Percentiles rank a stretch among this genome's conserved stretches.
Conservation (phyloP, 2,888 invertebrate species). For the Mycalesis mineus region DNA sequence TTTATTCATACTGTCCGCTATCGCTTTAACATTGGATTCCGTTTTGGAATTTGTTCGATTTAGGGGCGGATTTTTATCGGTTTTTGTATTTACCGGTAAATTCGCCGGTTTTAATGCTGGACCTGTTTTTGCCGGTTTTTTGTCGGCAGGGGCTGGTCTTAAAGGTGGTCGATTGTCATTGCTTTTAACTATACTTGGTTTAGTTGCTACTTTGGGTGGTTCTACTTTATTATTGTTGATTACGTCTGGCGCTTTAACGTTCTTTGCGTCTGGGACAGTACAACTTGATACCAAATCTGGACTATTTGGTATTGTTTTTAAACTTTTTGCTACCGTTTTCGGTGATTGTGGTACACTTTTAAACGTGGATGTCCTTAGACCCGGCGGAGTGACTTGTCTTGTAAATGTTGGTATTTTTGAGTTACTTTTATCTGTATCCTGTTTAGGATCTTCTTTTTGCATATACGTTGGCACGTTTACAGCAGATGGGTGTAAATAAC, state of each 20-base stretch:
- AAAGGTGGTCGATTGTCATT: constrained; percentile 62
- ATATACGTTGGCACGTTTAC: constrained; percentile 80
- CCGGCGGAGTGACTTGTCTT: constrained; percentile 73
- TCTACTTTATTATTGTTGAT: constrained; percentile 69
- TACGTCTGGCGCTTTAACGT: constrained; percentile 80
- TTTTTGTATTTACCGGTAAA: constrained; percentile 44
- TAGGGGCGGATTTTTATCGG: constrained; percentile 51
- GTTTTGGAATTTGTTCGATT: constrained; percentile 59
- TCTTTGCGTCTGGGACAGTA: constrained; percentile 70
- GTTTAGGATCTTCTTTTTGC: constrained; percentile 42
- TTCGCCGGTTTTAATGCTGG: constrained; percentile 53
- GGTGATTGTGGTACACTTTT: constrained; percentile 63
- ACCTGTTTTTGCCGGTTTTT: constrained; percentile 55
- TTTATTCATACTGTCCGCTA: constrained; percentile 71
- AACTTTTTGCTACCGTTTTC: constrained; percentile 53
- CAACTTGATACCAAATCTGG: constrained; percentile 87
- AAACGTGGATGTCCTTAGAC: constrained; percentile 63
- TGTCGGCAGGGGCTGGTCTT: constrained; percentile 62
- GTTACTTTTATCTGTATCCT: constrained; percentile 59
- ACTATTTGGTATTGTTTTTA: constrained; percentile 75
- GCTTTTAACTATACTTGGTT: constrained; percentile 63
- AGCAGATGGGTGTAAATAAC: constrained; percentile 85
- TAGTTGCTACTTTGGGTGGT: constrained; percentile 66
- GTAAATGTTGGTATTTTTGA: constrained; percentile 70
- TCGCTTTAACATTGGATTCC: constrained; percentile 62